Conservation (phyloP, 2,888 invertebrate genomes). For the Eupithecia abbreviata region DNA sequence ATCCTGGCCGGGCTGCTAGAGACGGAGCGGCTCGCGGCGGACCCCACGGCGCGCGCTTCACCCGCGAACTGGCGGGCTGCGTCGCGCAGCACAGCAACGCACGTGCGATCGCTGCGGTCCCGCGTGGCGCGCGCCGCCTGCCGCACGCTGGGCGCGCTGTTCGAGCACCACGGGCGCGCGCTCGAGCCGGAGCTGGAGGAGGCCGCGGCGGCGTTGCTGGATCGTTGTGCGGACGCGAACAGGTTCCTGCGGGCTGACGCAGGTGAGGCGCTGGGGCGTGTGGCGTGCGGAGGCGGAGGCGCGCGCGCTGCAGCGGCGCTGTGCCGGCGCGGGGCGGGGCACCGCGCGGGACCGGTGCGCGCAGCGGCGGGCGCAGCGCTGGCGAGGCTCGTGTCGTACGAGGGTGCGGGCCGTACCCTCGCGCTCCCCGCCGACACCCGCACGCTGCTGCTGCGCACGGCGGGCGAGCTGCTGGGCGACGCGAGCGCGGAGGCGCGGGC, state of each 20-base stretch:
- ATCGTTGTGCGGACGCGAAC: slow-evolving; percentile 96
- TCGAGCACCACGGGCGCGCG: slow-evolving; percentile 84
- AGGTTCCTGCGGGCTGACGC: slow-evolving; percentile 96
- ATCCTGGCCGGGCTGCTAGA: slow-evolving; percentile 89
- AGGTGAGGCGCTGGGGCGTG: slow-evolving; percentile 89
- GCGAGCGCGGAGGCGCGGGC: slow-evolving; percentile 93
- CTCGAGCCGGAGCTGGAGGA: slow-evolving; percentile 93
- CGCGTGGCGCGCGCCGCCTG: slow-evolving; percentile 96
- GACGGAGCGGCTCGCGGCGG: slow-evolving; percentile 87
- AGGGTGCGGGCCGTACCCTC: slow-evolving; percentile 89
- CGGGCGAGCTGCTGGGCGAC: slow-evolving; percentile 93
- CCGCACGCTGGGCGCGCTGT: slow-evolving; percentile 91
- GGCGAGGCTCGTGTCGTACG: slow-evolving; percentile 87
- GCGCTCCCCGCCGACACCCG: slow-evolving; percentile 90
- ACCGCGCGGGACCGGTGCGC: slow-evolving; percentile 94
- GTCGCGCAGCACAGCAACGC: slow-evolving; percentile 88
- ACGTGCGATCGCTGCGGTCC: slow-evolving; percentile 95
- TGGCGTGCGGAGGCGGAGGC: slow-evolving; percentile 90
- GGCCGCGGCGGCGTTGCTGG: slow-evolving; percentile 90
- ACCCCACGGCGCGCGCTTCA: slow-evolving; percentile 88
- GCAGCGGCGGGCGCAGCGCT: slow-evolving; percentile 92
- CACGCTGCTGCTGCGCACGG: slow-evolving; percentile 90
- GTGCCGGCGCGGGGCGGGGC: slow-evolving; percentile 87
- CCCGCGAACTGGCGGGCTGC: slow-evolving; percentile 87
- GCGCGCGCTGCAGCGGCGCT: slow-evolving; percentile 87